phyloP scores from a whole-genome alignment of 1,140 invertebrate species.

The Sarcophaga peregrina region DNA sequence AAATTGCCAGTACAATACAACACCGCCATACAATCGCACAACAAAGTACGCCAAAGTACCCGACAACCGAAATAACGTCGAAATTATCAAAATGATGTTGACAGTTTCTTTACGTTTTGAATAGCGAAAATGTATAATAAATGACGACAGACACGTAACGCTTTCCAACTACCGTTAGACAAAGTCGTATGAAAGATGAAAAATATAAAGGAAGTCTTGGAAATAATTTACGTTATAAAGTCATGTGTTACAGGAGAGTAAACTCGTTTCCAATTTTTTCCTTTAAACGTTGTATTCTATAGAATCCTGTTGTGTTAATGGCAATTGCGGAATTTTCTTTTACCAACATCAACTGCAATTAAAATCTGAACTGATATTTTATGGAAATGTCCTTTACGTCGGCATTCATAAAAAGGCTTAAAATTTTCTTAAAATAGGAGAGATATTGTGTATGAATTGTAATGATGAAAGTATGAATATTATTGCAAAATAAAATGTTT shows the following conservation, averaged over 20 bases:
- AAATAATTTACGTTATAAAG: not conserved
- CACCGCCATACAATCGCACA: no score
- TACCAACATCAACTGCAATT: slow-evolving; percentile 23
- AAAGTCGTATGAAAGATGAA: not conserved
- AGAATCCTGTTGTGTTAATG: not conserved
- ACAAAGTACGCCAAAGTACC: not conserved
- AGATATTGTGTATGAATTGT: not conserved
- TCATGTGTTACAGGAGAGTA: not conserved
- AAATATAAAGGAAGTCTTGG: not conserved
- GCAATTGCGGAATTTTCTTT: not conserved
- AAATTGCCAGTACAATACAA: slow-evolving; percentile 6
- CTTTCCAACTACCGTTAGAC: not conserved
- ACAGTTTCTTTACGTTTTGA: not conserved
- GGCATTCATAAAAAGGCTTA: not conserved
- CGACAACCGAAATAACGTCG: not conserved
- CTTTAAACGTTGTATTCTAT: not conserved
- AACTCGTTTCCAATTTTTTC: not conserved
- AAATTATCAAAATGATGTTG: slow-evolving; percentile 15
- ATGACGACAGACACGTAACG: not conserved
- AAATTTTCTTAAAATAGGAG: not conserved
- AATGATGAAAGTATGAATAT: not conserved
- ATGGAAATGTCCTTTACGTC: slow-evolving; percentile 21
- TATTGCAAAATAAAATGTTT: not conserved
- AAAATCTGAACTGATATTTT: slow-evolving; percentile 43
- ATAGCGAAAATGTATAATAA: not conserved